These are phyloP conservation scores for Nephotettix cincticeps DNA, from an alignment of 1,140 invertebrate species.

Conservation along the genomic window DNA sequence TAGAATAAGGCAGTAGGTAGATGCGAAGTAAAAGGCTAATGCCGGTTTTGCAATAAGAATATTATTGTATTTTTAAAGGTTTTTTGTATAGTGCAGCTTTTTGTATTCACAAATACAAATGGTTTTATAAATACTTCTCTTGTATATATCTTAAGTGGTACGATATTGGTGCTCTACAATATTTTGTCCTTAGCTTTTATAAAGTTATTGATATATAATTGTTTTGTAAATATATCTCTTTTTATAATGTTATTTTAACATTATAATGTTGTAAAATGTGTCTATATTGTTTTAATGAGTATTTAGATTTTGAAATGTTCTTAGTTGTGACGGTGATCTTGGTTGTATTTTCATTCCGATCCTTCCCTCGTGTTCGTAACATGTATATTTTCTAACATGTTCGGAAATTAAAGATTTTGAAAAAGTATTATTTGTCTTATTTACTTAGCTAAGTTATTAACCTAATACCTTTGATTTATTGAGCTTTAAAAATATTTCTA, in stretches of 20 bases:
- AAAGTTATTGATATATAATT: slow-evolving; percentile 24
- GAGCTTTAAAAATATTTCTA: too few relatives aligned
- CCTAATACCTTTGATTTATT: too few relatives aligned
- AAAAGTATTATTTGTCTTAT: neutral
- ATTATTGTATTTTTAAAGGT: neutral
- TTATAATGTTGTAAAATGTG: slow-evolving; percentile 1
- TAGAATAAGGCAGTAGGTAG: neutral
- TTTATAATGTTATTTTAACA: neutral
- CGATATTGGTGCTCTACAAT: slow-evolving; percentile 26
- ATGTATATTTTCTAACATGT: slow-evolving; percentile 27
- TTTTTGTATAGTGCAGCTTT: slow-evolving; percentile 11
- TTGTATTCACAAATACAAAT: neutral
- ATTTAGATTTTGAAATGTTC: neutral
- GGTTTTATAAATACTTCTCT: slow-evolving; percentile 12
- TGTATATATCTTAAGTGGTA: neutral
- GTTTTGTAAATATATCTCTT: slow-evolving; percentile 23
- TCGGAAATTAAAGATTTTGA: slow-evolving; percentile 2
- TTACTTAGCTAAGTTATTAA: too few relatives aligned
- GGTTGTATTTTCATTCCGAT: neutral
- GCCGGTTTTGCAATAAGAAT: slow-evolving; percentile 1
- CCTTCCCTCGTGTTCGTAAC: neutral
- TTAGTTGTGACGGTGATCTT: neutral
- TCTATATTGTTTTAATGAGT: slow-evolving; percentile 7
- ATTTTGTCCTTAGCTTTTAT: slow-evolving; percentile 29
- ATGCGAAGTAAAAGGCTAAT: neutral